Evolutionary conservation across 1,140 invertebrate species (phyloP).

Genomic region (Lepidurus couesii): DNA sequence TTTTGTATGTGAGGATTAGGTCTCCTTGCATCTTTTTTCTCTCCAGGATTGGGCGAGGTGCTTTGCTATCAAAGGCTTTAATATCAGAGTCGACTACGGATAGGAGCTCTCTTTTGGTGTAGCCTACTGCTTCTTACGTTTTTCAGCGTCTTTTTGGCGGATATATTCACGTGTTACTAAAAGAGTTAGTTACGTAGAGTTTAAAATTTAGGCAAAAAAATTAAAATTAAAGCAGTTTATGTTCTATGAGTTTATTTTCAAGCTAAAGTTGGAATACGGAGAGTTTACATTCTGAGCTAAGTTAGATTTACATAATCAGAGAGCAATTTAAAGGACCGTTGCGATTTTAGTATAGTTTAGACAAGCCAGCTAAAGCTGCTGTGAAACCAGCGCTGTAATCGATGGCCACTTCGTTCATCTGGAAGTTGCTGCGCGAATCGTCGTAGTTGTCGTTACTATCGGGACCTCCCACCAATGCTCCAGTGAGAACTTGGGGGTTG

Average conservation of each 20-base stretch:
- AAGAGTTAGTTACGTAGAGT: too few relatives aligned
- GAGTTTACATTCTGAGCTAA: not conserved
- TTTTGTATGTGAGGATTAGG: not conserved
- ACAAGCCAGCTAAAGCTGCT: constrained; percentile 48
- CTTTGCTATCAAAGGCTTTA: not conserved
- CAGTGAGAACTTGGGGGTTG: constrained; percentile 53
- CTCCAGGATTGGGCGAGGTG: not conserved
- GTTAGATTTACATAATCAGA: not conserved
- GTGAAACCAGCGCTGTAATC: constrained; percentile 57
- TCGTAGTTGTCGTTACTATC: constrained; percentile 51
- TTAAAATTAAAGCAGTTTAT: not conserved
- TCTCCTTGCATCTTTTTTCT: not conserved
- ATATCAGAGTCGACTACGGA: not conserved
- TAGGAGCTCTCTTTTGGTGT: not conserved
- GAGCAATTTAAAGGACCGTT: constrained; percentile 37
- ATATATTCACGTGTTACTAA: not conserved
- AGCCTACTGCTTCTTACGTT: not conserved
- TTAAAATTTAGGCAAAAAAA: too few relatives aligned
- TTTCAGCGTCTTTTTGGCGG: not conserved
- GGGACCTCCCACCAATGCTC: constrained; percentile 55
- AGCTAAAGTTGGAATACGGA: not conserved
- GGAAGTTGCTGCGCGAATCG: constrained; percentile 51
- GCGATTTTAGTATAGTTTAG: not conserved
- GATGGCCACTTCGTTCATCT: constrained; percentile 54
- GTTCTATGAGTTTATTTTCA: not conserved